Conservation (phyloP, 2,888 invertebrate species). For the Synergus gifuensis region DNA sequence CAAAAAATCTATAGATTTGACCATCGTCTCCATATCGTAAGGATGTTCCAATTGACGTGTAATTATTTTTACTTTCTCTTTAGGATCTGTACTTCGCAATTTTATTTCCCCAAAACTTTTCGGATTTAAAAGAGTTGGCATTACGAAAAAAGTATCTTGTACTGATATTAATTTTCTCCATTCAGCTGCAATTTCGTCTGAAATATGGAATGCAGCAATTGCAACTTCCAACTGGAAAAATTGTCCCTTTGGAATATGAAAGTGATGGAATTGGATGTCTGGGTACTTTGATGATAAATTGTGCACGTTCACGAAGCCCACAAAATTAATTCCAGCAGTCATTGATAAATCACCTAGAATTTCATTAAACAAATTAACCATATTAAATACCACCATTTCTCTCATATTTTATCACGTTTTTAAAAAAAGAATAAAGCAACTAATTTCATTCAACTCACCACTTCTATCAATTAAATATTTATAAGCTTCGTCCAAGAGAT, state of each 20-base stretch:
- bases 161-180: constrained; percentile 63
- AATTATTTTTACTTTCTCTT: constrained; percentile 78
- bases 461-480: constrained; percentile 77
- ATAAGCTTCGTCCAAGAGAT: constrained; percentile 63
- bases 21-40: constrained; percentile 74
- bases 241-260: constrained; percentile 75
- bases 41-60: constrained; percentile 79
- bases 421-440: no score
- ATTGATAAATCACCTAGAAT: constrained; percentile 75
- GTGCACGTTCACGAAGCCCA: constrained; percentile 80
- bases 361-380: no score
- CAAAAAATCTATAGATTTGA: constrained; percentile 69
- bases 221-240: constrained; percentile 41
- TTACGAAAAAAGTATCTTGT: constrained; percentile 60
- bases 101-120: constrained; percentile 76
- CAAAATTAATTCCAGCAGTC: constrained; percentile 78
- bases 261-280: constrained; percentile 80
- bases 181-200: constrained; percentile 59
- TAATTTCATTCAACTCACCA: neutral
- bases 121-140: constrained; percentile 77
- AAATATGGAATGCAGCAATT: constrained; percentile 48
- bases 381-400: no score
- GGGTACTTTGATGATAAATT: constrained; percentile 79
- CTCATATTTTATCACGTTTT: no score
- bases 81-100: constrained; percentile 79